Evolutionary conservation across 2,113 vertebrate species (phyloP), one percentile per base, ranked within the genome.

Genomic region (Sula dactylatra): DNA sequence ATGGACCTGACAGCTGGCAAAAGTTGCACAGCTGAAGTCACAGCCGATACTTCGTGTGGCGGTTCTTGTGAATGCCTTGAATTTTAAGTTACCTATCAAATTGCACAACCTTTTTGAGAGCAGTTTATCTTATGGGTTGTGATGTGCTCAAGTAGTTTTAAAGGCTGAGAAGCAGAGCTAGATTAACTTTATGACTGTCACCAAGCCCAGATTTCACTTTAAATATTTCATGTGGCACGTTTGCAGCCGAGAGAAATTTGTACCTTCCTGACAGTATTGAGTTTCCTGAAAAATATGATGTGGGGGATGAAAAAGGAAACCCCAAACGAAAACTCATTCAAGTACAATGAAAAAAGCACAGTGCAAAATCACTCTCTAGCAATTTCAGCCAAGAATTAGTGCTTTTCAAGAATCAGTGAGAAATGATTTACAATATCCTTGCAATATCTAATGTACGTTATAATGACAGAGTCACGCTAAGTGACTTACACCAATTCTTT

Each of bases 201-300:
- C 45, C n/a, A 86, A 89, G 62, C 29, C 66, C 45, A 82, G 62
- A 83, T 88, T 95, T 94, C 44, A 77, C 38, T 69, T 82, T 66
- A 69, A 93, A 83, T 95, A 85, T 91, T 94, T 97, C 38, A 89
- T 85, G 54, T 73, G 24, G 12, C 72, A 8, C 36, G 34, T 92
- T 94, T 95, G 31, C 52, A 73, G 44, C 52, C 36, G 4, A 3
- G 14, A 88, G 44, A 94, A 89, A 93, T 65, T 76, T 72, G 49
- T 94, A 45, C 32, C 40, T 77, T 44, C 26, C 54, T 62, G 73
- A 73, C 32, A 76, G 54, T 38, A 26, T 34, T 55, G 52, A 66
- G 34, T 72, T 76, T 71, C 38, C 52, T 71, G 83, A 76, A 85
- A 94, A 82, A 84, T 55, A n/a, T 6, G 3, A 15, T 45, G 11